Percentiles rank a stretch among this genome's conserved stretches.
Conservation (phyloP, 2,797 vertebrate species). For the Pantherophis alleghaniensis region DNA sequence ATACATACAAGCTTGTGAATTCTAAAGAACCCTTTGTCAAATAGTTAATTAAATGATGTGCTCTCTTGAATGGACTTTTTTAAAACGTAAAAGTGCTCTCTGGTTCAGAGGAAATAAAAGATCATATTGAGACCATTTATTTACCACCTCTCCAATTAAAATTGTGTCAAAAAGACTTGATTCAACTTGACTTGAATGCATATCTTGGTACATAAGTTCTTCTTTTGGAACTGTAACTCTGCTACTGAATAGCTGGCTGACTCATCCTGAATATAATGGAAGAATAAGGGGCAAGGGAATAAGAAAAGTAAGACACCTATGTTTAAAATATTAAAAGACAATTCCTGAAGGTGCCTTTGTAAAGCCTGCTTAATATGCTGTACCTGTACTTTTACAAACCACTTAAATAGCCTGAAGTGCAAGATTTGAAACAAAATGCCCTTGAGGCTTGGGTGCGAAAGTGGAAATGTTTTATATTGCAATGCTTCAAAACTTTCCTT, state of each 20-base stretch:
- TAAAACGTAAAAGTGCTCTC: not conserved
- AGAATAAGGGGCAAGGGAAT: constrained; percentile 10
- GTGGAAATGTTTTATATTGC: constrained; percentile 20
- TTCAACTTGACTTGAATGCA: not conserved
- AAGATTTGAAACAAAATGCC: constrained; percentile 32
- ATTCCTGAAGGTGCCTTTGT: constrained; percentile 53
- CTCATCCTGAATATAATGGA: constrained; percentile 7
- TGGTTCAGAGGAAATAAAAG: not conserved
- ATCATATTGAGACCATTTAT: not conserved
- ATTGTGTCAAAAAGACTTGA: not conserved
- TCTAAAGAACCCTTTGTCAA: not conserved
- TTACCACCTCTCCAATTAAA: not conserved
- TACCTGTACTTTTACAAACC: constrained; percentile 35
- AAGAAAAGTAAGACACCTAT: constrained; percentile 13
- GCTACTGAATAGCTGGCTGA: constrained; percentile 14
- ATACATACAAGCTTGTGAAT: not conserved
- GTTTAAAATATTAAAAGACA: constrained; percentile 36
- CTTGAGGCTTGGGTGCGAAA: constrained; percentile 24
- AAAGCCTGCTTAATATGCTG: constrained; percentile 45
- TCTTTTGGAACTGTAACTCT: constrained; percentile 7
- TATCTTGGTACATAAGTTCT: not conserved
- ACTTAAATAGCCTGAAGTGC: constrained; percentile 32
- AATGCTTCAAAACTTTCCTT: constrained; percentile 11
- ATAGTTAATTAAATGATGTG: not conserved
- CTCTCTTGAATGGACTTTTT: not conserved